phyloP scores from a whole-genome alignment of 2,888 invertebrate species.

The Platypus cylindrus region DNA sequence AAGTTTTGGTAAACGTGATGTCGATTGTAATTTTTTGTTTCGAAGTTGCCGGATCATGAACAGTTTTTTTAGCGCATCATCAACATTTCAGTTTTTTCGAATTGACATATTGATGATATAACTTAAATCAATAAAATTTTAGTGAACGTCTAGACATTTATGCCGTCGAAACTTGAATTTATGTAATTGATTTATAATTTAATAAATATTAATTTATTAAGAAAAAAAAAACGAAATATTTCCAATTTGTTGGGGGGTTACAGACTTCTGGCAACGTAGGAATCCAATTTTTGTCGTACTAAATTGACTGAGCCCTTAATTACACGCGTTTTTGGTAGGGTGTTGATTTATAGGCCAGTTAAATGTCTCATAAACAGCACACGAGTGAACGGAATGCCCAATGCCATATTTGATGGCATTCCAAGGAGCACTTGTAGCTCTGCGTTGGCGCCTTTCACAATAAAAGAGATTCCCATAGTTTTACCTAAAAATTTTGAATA shows the following conservation, averaged over 20 bases:
- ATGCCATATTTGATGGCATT: slow-evolving; percentile 36
- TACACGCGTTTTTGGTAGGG: slow-evolving; percentile 35
- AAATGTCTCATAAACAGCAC: slow-evolving; percentile 43
- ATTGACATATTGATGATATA: too few relatives aligned
- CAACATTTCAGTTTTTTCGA: background rate
- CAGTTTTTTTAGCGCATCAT: too few relatives aligned
- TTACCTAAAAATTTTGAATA: too few relatives aligned
- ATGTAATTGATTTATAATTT: too few relatives aligned
- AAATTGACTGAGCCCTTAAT: slow-evolving; percentile 33
- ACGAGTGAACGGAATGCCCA: slow-evolving; percentile 34
- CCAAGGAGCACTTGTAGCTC: slow-evolving; percentile 31
- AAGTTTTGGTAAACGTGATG: slow-evolving; percentile 1
- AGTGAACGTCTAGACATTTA: too few relatives aligned
- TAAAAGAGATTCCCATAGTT: too few relatives aligned
- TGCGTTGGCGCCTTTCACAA: slow-evolving; percentile 18
- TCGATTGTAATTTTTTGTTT: background rate
- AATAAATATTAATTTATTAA: too few relatives aligned
- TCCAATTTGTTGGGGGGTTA: background rate
- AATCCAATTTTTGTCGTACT: slow-evolving; percentile 16
- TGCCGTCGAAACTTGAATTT: too few relatives aligned
- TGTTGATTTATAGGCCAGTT: slow-evolving; percentile 43
- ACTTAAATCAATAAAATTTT: too few relatives aligned
- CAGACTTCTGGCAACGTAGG: slow-evolving; percentile 10
- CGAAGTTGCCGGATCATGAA: slow-evolving; percentile 13
- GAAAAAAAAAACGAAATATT: background rate